Evolutionary conservation across 2,888 invertebrate species (phyloP).

Genomic region (Bhutanitis thaidina): DNA sequence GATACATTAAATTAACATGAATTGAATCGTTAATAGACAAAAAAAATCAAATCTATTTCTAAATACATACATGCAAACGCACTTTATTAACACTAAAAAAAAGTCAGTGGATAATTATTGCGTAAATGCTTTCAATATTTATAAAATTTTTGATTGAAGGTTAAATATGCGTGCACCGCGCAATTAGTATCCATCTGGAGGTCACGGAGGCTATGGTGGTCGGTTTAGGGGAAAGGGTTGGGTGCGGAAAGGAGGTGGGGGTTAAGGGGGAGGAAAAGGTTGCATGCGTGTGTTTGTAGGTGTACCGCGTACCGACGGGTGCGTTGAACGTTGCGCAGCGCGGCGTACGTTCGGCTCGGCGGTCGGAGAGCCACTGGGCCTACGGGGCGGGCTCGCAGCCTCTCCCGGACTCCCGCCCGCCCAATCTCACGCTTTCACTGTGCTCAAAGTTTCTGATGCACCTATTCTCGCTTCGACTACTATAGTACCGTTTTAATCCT

Average conservation of each 20-base stretch:
- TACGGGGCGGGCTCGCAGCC: constrained; percentile 47
- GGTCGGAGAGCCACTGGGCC: constrained; percentile 67
- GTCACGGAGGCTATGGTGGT: constrained; percentile 22
- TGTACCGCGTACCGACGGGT: constrained; percentile 73
- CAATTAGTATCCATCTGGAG: constrained; percentile 54
- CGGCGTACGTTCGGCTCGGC: constrained; percentile 73
- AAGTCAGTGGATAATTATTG: constrained; percentile 32
- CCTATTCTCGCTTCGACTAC: constrained; percentile 18
- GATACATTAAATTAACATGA: too few relatives aligned
- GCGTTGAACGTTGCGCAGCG: constrained; percentile 58
- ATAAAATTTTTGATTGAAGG: constrained; percentile 5
- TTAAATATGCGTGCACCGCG: constrained; percentile 34
- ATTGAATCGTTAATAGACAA: too few relatives aligned
- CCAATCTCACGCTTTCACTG: constrained; percentile 39
- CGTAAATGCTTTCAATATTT: constrained; percentile 21
- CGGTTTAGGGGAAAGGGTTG: constrained; percentile 23
- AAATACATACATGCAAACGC: constrained; percentile 27
- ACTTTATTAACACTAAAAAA: constrained; percentile 20
- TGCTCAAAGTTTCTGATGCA: constrained; percentile 49
- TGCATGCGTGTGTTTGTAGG: constrained; percentile 53
- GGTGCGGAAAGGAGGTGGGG: constrained; percentile 21
- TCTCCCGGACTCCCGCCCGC: constrained; percentile 55
- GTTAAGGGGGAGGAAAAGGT: constrained; percentile 29
- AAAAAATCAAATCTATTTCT: constrained; percentile 7
- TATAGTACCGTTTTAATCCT: background rate